These are phyloP conservation scores for Ploceus nigricollis DNA, from an alignment of 2,113 vertebrate genomes.

Conservation along the genomic window DNA sequence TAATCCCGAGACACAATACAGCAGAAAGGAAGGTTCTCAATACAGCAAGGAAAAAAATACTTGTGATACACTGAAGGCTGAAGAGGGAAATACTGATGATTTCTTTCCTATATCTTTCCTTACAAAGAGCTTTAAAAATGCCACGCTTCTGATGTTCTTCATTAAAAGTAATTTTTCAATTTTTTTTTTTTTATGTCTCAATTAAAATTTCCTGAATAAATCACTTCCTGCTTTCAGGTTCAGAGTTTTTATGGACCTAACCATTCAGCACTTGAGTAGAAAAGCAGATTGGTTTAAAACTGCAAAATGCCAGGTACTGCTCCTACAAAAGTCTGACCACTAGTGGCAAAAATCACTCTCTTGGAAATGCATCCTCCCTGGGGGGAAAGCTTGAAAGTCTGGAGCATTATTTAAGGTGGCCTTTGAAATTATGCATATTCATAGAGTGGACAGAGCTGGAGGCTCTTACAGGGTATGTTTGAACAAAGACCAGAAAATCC, in stretches of 20 bases:
- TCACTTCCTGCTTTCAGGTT: neutral
- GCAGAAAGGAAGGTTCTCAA: neutral
- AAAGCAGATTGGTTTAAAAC: neutral
- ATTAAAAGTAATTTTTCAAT: neutral
- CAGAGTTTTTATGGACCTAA: neutral
- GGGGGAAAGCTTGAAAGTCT: neutral
- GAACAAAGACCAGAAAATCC: neutral
- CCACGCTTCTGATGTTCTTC: neutral
- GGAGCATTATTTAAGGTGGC: neutral
- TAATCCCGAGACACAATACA: constrained; percentile 34
- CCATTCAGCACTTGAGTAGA: neutral
- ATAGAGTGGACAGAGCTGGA: neutral
- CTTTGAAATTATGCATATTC: neutral
- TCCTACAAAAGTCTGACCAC: neutral
- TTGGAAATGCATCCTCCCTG: neutral
- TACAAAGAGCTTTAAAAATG: neutral
- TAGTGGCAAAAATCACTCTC: neutral
- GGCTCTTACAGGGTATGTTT: neutral
- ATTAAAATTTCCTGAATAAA: neutral
- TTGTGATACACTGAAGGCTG: neutral
- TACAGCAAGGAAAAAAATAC: neutral
- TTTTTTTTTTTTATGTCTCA: neutral
- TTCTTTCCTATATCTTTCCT: neutral
- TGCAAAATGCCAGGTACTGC: neutral
- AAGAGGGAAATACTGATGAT: neutral